A percentile compares a stretch with the other conserved stretches of the same genome.
These are phyloP conservation scores for Eospalax fontanierii DNA, from an alignment of 2,797 vertebrate genomes.

Conservation along the genomic window DNA sequence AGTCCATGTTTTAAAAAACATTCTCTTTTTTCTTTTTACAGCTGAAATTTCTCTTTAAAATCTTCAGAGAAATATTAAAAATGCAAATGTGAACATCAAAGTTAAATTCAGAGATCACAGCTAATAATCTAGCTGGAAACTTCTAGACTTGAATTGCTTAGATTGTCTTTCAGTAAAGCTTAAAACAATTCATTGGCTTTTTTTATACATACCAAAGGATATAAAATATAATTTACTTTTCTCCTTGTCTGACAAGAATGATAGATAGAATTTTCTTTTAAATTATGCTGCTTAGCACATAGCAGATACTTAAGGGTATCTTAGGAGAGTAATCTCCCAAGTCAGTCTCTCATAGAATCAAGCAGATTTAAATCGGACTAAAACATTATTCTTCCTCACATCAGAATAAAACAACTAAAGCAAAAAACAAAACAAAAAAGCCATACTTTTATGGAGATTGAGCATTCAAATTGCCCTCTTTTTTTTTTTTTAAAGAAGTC, in stretches of 20 bases:
- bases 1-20: background rate
- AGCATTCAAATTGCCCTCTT: background rate
- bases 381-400: background rate
- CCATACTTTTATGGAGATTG: background rate
- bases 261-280: background rate
- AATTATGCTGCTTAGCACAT: background rate
- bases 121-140: background rate
- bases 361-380: background rate
- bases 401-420: background rate
- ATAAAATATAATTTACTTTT: background rate
- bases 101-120: background rate
- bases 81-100: background rate
- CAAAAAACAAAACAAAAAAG: background rate
- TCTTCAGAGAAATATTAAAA: background rate
- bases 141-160: background rate
- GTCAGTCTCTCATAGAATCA: background rate
- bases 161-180: background rate
- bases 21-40: background rate
- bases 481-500: background rate
- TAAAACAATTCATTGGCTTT: background rate
- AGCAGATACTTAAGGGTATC: background rate
- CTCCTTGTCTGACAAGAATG: background rate
- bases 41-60: background rate
- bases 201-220: background rate
- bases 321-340: background rate